These are phyloP conservation scores for Drosophila albomicans DNA, from an alignment of 1,140 invertebrate genomes.

Conservation along the genomic window DNA sequence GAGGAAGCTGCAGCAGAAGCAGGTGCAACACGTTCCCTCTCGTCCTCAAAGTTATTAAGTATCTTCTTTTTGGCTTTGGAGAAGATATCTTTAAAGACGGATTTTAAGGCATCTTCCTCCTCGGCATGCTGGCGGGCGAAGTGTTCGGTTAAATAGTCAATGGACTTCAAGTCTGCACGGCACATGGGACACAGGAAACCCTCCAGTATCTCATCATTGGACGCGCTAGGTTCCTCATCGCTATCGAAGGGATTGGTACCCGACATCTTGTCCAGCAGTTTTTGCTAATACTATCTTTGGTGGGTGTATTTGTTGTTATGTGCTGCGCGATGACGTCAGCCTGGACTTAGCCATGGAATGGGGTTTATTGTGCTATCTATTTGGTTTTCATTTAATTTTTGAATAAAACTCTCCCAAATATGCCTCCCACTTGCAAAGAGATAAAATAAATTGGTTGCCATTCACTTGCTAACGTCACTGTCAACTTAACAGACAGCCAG, in stretches of 20 bases:
- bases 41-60: slow-evolving; percentile 90
- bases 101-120: slow-evolving; percentile 94
- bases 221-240: slow-evolving; percentile 74
- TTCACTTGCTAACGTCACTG: slow-evolving; percentile 32
- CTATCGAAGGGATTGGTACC: slow-evolving; percentile 73
- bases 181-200: slow-evolving; percentile 98
- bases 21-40: slow-evolving; percentile 17
- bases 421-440: slow-evolving; percentile 1
- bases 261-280: slow-evolving; percentile 55
- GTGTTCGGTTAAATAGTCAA: slow-evolving; percentile 92
- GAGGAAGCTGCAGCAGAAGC: not conserved
- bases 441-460: slow-evolving; percentile 13
- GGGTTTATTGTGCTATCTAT: not conserved
- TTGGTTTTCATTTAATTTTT: slow-evolving; percentile 37
- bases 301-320: slow-evolving; percentile 59
- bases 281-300: slow-evolving; percentile 30
- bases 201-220: slow-evolving; percentile 89
- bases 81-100: slow-evolving; percentile 94
- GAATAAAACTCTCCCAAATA: slow-evolving; percentile 35
- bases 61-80: slow-evolving; percentile 96
- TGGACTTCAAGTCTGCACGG: slow-evolving; percentile 93
- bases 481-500: slow-evolving; percentile 14
- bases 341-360: not conserved
- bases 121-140: slow-evolving; percentile 95
- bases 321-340: not conserved